Conservation (phyloP, 2,797 vertebrate species). For the Fratercula arctica region DNA sequence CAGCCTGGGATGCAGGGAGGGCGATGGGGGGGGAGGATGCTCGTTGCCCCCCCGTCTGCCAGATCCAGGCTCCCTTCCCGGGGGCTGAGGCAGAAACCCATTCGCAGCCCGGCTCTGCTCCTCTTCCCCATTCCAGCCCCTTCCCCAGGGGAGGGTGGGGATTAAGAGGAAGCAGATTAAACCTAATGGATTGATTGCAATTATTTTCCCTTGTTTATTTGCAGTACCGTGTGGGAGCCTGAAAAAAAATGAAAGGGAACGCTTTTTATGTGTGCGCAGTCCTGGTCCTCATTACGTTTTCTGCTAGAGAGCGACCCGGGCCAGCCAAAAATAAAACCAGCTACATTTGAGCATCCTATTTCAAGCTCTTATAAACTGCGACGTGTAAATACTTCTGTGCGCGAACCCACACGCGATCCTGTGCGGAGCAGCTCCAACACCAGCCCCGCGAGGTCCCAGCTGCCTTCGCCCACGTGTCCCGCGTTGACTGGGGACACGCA, state of each 20-base stretch:
- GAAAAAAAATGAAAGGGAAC: background rate
- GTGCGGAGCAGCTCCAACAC: accelerated
- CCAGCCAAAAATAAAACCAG: background rate
- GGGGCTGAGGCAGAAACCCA: background rate
- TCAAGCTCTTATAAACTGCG: background rate
- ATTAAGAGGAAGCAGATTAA: slow-evolving; percentile 59
- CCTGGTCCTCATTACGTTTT: background rate
- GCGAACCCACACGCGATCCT: background rate
- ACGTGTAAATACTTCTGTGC: background rate
- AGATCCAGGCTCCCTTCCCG: background rate
- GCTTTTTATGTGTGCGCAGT: background rate
- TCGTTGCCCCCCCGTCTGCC: accelerated
- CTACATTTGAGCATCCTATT: background rate
- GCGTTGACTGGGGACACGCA: accelerated
- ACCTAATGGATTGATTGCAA: slow-evolving; percentile 41
- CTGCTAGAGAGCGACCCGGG: background rate
- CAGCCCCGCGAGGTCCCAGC: background rate
- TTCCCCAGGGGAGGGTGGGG: slow-evolving; percentile 8
- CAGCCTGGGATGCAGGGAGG: background rate
- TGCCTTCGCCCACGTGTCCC: background rate
- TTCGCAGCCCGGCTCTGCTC: background rate
- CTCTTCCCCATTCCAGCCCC: background rate
- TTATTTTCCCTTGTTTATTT: slow-evolving; percentile 40
- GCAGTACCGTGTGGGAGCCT: background rate
- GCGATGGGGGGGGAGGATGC: background rate